These are phyloP conservation scores for Cenopis cana DNA, from an alignment of 2,888 invertebrate species.

Conservation along the genomic window DNA sequence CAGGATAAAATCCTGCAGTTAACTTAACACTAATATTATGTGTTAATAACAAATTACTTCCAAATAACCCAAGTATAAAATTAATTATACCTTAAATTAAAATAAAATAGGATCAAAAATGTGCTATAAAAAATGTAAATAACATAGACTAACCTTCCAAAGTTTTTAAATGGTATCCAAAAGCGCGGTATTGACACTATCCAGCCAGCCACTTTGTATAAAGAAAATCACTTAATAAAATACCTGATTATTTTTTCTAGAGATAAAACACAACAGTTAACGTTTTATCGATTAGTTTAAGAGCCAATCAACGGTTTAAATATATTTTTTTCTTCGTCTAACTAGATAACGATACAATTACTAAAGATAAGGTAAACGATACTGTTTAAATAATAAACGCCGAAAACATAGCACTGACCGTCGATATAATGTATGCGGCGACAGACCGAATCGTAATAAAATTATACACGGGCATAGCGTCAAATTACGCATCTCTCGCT, in stretches of 20 bases:
- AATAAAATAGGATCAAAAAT: neutral
- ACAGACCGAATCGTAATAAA: constrained; percentile 80
- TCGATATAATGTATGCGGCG: constrained; percentile 72
- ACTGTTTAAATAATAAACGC: constrained; percentile 59
- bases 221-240: constrained; percentile 41
- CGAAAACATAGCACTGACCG: constrained; percentile 43
- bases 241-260: constrained; percentile 37
- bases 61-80: too few relatives aligned
- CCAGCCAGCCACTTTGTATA: constrained; percentile 37
- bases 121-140: neutral
- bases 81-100: neutral
- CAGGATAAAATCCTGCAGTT: too few relatives aligned
- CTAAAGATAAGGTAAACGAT: constrained; percentile 72
- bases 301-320: constrained; percentile 81
- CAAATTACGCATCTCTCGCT: constrained; percentile 84
- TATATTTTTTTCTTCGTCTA: constrained; percentile 69
- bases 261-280: constrained; percentile 50
- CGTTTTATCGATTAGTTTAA: constrained; percentile 74
- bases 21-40: too few relatives aligned
- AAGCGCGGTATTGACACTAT: constrained; percentile 38
- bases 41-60: too few relatives aligned
- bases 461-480: constrained; percentile 82
- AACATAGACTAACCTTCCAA: constrained; percentile 35
- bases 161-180: constrained; percentile 28
- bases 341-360: constrained; percentile 80